Evolutionary conservation across 2,888 invertebrate species (phyloP).

Genomic region (Chalcis sispes): DNA sequence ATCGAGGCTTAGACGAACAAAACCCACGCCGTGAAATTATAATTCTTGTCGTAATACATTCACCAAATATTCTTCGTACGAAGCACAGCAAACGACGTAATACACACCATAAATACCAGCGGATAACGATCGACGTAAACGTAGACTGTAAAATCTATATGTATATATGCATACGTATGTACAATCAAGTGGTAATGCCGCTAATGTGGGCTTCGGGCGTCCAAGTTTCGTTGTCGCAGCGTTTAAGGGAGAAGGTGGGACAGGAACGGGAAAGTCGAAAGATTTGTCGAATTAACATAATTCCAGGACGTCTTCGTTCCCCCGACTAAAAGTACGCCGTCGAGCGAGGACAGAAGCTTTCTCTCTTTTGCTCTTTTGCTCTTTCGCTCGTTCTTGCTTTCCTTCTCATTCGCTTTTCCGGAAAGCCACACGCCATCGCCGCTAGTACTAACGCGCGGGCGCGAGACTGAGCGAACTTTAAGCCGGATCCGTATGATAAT

Average conservation of each 20-base stretch:
- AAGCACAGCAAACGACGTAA: too few species aligned
- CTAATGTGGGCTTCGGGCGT: constrained; percentile 47
- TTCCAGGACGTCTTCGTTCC: constrained; percentile 44
- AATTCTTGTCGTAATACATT: too few species aligned
- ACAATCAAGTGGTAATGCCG: too few species aligned
- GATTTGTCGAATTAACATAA: constrained; percentile 61
- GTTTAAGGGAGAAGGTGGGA: constrained; percentile 46
- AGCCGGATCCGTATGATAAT: constrained; percentile 57
- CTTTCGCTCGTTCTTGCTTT: constrained; percentile 10
- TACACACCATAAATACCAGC: too few species aligned
- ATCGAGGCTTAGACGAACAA: too few species aligned
- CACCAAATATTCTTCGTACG: too few species aligned
- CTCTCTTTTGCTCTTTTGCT: background rate
- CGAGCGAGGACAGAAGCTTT: background rate
- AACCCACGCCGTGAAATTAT: too few species aligned
- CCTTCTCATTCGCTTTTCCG: background rate
- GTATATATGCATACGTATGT: too few species aligned
- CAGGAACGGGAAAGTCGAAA: too few species aligned
- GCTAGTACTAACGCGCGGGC: background rate
- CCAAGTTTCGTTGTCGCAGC: constrained; percentile 49
- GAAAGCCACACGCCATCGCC: constrained; percentile 41
- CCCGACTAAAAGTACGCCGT: constrained; percentile 46
- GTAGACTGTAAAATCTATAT: too few species aligned
- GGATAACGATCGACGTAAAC: too few species aligned
- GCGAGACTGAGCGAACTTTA: constrained; percentile 55